Evolutionary conservation across 2,113 vertebrate species (phyloP).

Genomic region (Ginglymostoma cirratum): DNA sequence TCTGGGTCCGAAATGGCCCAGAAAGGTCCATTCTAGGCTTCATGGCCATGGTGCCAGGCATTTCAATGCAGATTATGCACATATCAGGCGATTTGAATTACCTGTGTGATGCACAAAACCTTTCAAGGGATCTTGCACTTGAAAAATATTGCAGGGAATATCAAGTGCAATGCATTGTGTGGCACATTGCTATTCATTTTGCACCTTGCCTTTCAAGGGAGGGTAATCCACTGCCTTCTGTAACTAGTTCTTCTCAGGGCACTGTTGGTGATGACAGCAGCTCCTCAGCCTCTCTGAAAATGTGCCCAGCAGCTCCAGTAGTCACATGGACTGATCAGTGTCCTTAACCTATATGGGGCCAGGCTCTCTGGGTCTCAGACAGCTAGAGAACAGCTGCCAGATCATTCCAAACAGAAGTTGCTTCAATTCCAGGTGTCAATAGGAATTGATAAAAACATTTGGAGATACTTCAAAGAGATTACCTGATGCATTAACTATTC

Average conservation of each 20-base stretch:
- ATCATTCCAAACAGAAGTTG: no score
- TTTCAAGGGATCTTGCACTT: neutral
- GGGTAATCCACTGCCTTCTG: neutral
- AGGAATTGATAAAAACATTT: no score
- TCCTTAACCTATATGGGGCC: no score
- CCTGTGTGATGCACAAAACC: neutral
- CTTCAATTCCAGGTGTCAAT: no score
- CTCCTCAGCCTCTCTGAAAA: no score
- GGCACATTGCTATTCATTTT: neutral
- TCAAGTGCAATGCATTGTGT: neutral
- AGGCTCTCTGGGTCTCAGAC: no score
- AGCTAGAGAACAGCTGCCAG: no score
- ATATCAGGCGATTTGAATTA: neutral
- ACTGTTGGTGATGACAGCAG: neutral
- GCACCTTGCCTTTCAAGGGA: neutral
- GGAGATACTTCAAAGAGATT: no score
- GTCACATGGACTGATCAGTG: no score
- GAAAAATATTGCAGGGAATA: neutral
- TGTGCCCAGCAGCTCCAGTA: no score
- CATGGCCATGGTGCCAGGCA: neutral
- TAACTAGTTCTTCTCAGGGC: neutral
- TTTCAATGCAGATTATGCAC: neutral
- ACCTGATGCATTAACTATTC: no score
- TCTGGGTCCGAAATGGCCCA: no score
- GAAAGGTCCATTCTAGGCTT: neutral